Base-by-base conservation (phyloP, 1,140 invertebrate species). In the Brachionus rotundiformis region DNA sequence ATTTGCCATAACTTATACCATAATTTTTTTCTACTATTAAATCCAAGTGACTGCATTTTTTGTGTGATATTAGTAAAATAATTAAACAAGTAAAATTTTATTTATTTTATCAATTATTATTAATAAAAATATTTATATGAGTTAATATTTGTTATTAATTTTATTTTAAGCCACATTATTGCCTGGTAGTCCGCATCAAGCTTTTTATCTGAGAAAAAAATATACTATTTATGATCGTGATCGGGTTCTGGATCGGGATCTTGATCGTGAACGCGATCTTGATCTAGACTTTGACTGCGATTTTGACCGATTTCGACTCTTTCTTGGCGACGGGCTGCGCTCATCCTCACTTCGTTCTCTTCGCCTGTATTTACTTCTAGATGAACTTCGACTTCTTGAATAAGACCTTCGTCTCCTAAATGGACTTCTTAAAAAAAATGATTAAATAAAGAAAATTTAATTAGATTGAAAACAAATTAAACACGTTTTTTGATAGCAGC, bases 71-170 rank as follows among this genome's bases (percentile, higher is more conserved):
- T n/a, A 36, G 8, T 36, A 36, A 36, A 36, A 36, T 5, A 36
- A 49, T 49, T 16, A 19, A 19, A 54, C 47, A 16, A n/a, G 7
- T 54, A 19, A 54, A 54, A 25, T 19, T 54, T 54, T 54, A 54
- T 19, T 54, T 16, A 54, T 23, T 54, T 54, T 54, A 54, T 54
- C 16, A 54, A 54, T 54, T 54, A 19, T 54, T 5, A 54, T 54
- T 54, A 54, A 54, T 54, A 54, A 54, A 54, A 54, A 54, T 54
- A 54, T 54, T 54, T 54, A 19, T 54, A 25, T 54, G n/a, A 23
- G 47, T 54, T 16, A 54, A 54, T 54, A 54, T 54, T 54, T 54
- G 47, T 54, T 54, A 54, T 54, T 54, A 54, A 54, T 25, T 54
- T 54, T 10, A 41, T 41, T n/a, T 41, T 13, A 41, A 54, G 47